Conservation (phyloP, 2,888 invertebrate genomes). For the Pteria penguin region DNA sequence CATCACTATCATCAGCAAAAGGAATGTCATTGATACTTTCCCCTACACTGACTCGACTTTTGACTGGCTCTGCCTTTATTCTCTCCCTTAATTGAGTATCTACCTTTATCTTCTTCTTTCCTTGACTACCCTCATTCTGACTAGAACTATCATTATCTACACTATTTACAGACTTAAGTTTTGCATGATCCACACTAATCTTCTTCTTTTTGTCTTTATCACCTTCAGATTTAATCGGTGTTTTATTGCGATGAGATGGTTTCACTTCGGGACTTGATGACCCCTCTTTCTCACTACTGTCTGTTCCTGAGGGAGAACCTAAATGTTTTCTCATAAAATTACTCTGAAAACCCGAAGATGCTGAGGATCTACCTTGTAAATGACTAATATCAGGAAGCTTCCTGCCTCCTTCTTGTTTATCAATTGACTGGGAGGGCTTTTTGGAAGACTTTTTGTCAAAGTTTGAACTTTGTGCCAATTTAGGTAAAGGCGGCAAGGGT, state of each 20-base stretch:
- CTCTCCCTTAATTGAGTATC: slow-evolving; percentile 59
- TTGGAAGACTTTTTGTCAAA: background rate
- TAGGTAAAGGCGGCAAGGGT: slow-evolving; percentile 58
- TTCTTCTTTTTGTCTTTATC: slow-evolving; percentile 52
- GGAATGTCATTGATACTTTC: slow-evolving; percentile 70
- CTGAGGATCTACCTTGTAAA: slow-evolving; percentile 43
- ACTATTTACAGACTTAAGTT: slow-evolving; percentile 47
- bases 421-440: slow-evolving; percentile 9
- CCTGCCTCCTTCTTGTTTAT: slow-evolving; percentile 49
- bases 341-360: slow-evolving; percentile 57
- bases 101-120: slow-evolving; percentile 68
- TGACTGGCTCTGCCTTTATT: slow-evolving; percentile 48
- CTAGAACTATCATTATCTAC: slow-evolving; percentile 53
- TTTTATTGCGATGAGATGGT: background rate
- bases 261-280: slow-evolving; percentile 36
- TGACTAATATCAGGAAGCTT: slow-evolving; percentile 56
- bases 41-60: slow-evolving; percentile 51
- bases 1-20: slow-evolving; percentile 74
- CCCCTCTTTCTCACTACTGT: slow-evolving; percentile 9
- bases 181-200: slow-evolving; percentile 65
- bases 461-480: background rate
- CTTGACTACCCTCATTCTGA: slow-evolving; percentile 47
- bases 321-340: slow-evolving; percentile 61
- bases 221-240: slow-evolving; percentile 13
- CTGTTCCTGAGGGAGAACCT: slow-evolving; percentile 37